Evolutionary conservation across 2,888 invertebrate genomes (phyloP).

Genomic region (Lepidocyrtoides sp.): DNA sequence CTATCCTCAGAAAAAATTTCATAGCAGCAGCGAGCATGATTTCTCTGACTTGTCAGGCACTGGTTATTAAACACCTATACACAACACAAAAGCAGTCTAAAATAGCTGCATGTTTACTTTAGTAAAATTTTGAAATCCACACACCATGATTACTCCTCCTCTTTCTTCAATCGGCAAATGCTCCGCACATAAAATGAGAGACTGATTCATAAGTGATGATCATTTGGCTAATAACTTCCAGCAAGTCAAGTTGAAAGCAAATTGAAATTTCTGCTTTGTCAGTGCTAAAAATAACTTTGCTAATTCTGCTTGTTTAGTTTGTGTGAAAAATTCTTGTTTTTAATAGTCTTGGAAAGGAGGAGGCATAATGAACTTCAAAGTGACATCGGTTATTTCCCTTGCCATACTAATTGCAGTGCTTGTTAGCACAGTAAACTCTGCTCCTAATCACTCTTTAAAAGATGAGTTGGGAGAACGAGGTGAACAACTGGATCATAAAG

Average conservation of each 20-base stretch:
- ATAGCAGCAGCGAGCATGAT: too few species aligned
- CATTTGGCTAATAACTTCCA: background rate
- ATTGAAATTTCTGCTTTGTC: background rate
- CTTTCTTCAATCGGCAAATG: too few species aligned
- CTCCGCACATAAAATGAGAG: background rate
- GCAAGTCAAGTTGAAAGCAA: background rate
- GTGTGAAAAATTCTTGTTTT: background rate
- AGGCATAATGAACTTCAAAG: background rate
- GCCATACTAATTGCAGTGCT: background rate
- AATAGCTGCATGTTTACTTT: too few species aligned
- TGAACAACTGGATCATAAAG: constrained; percentile 3
- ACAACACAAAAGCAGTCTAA: too few species aligned
- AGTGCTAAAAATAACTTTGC: too few species aligned
- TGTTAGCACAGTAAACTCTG: background rate
- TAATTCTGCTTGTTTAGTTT: background rate
- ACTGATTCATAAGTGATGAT: background rate
- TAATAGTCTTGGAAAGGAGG: background rate
- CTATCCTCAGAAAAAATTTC: too few species aligned
- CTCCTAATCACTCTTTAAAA: constrained; percentile 10
- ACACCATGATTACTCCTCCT: too few species aligned
- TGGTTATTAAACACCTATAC: too few species aligned
- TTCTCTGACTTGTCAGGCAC: too few species aligned
- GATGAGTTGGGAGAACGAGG: constrained; percentile 23
- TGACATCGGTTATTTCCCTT: background rate
- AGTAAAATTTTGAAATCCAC: too few species aligned